Evolutionary conservation across 2,888 invertebrate species (phyloP).

Genomic region (Nemoura dubitans): DNA sequence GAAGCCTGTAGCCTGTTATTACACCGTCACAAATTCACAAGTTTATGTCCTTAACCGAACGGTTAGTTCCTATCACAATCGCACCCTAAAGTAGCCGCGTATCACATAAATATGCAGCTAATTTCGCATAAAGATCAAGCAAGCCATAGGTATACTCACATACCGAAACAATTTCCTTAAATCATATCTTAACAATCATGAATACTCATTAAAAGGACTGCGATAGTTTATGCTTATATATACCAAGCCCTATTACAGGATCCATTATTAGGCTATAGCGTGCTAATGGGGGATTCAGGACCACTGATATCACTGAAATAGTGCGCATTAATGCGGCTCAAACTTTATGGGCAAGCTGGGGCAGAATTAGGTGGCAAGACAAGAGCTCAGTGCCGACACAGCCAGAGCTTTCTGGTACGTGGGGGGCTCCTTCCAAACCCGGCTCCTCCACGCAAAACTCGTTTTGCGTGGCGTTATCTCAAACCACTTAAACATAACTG

Average conservation of each 20-base stretch:
- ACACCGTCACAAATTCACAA: background rate
- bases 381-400: background rate
- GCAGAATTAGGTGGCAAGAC: conserved; percentile 2
- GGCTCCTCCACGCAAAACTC: background rate
- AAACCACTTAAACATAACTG: background rate
- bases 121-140: background rate
- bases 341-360: background rate
- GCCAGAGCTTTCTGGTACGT: background rate
- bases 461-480: background rate
- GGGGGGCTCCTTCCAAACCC: too few species aligned
- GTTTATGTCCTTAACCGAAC: background rate
- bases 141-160: background rate
- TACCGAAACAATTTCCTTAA: background rate
- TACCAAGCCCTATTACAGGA: background rate
- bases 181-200: background rate
- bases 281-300: conserved; percentile 19
- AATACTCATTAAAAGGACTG: conserved; percentile 25
- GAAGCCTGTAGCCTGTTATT: background rate
- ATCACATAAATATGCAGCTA: background rate
- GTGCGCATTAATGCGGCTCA: background rate
- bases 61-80: background rate
- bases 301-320: background rate
- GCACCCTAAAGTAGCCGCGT: background rate
- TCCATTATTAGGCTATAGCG: conserved; percentile 32
- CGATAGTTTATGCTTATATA: conserved; percentile 15